These are phyloP conservation scores for Oligia strigilis DNA, from an alignment of 2,888 invertebrate species.

Conservation along the genomic window DNA sequence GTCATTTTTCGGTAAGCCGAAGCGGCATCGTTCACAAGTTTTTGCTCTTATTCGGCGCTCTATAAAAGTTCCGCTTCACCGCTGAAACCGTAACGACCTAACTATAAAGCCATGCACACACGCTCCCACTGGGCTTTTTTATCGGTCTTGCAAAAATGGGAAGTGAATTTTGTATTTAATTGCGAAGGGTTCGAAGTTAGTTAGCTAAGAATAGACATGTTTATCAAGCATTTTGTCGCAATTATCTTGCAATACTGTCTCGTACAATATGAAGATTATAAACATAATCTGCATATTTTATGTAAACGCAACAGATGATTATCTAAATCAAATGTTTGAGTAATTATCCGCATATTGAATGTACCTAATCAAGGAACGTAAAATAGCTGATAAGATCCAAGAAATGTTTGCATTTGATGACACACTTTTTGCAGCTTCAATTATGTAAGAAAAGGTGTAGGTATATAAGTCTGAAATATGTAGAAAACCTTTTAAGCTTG, in stretches of 20 bases:
- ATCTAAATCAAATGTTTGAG: slow-evolving; percentile 30
- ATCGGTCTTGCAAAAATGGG: slow-evolving; percentile 18
- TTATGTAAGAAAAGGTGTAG: not conserved
- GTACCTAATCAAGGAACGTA: slow-evolving; percentile 15
- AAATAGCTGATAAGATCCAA: not conserved
- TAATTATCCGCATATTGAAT: slow-evolving; percentile 28
- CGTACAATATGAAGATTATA: slow-evolving; percentile 30
- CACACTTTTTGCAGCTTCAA: no score
- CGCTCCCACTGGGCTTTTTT: slow-evolving; percentile 10
- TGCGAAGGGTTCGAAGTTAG: not conserved
- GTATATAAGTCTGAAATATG: not conserved
- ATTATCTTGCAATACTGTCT: slow-evolving; percentile 16
- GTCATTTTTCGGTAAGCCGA: slow-evolving; percentile 68
- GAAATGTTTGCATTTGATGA: not conserved
- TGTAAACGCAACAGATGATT: slow-evolving; percentile 16
- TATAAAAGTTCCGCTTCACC: slow-evolving; percentile 69
- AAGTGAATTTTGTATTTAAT: slow-evolving; percentile 14
- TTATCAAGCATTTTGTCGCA: slow-evolving; percentile 7
- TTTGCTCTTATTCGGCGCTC: slow-evolving; percentile 67
- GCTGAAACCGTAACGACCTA: slow-evolving; percentile 57
- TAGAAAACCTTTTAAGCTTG: not conserved
- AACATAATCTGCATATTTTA: slow-evolving; percentile 40
- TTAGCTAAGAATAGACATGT: not conserved
- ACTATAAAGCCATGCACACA: slow-evolving; percentile 56
- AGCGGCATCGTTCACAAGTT: slow-evolving; percentile 59